Base-by-base conservation (phyloP, 2,888 invertebrate species). In the Idaea straminata region DNA sequence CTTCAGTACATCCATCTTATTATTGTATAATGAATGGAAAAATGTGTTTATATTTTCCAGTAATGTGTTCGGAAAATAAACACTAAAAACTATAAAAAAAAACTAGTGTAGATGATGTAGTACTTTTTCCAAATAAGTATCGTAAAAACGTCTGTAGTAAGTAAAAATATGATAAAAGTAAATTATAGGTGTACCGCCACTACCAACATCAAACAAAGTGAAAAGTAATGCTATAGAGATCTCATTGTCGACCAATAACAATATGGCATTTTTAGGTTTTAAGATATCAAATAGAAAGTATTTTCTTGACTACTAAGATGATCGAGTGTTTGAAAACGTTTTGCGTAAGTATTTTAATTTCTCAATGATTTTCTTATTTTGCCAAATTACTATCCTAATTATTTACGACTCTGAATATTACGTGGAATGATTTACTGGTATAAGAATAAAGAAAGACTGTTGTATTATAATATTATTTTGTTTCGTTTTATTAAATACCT, bases 391-490 rank as follows among this genome's bases (percentile, higher is more conserved):
- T 85, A 91, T 86, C 76, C 79, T 81, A 75, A 75, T 79, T 86
- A 82, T 84, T 83, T 84, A 47, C 79, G 78, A 80, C 83, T 81
- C 82, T 78, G 77, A 78, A 85, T 79, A 83, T 62, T 66, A 83
- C 85, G 83, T 88, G 88, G 83, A 87, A 87, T 87, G 86, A 87
- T 91, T 90, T 91, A 90, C 88, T 82, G 87, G 85, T 88, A 88
- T 92, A 92, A 91, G 88, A 92, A 90, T 91, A 91, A 92, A 92
- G 92, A 92, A 92, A 92, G 92, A 92, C 92, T 92, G 92, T 92
- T 91, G 92, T 92, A 92, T 85, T 89, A 91, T 91, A 91, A 85
- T 86, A 84, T 82, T 83, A 80, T 82, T 85, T 88, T 84, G 85
- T 87, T 88, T 83, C 83, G 87, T 82, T 86, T 84, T 82, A 88